A percentile compares a stretch with the other conserved stretches of the same genome.
phyloP scores from a whole-genome alignment of 2,113 vertebrate species.

The Mirounga angustirostris region DNA sequence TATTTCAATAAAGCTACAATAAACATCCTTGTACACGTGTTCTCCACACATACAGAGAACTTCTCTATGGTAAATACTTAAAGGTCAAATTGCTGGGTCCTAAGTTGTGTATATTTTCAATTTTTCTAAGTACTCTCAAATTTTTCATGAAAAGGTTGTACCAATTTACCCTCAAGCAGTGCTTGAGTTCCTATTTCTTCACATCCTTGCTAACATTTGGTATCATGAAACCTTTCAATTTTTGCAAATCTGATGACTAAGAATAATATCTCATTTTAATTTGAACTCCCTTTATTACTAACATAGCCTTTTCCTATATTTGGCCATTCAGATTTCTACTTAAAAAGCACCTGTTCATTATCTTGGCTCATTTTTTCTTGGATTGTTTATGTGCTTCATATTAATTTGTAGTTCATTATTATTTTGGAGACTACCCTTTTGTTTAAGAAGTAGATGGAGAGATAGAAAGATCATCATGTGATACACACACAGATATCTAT shows the following conservation, averaged over 20 bases:
- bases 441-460: neutral
- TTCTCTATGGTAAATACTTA: neutral
- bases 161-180: neutral
- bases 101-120: neutral
- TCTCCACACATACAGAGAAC: neutral
- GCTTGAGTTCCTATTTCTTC: neutral
- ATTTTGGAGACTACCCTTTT: neutral
- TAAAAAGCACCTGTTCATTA: neutral
- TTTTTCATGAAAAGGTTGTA: neutral
- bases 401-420: neutral
- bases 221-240: neutral
- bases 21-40: neutral
- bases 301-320: neutral
- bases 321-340: neutral
- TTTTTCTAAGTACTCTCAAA: constrained; percentile 16
- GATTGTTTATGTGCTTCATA: neutral
- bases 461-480: neutral
- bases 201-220: neutral
- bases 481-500: neutral
- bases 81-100: neutral
- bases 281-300: neutral
- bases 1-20: neutral
- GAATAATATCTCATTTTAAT: neutral
- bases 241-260: neutral
- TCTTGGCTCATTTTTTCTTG: neutral